Evolutionary conservation across 2,113 vertebrate species (phyloP), one percentile per base, ranked within the genome.

Genomic region (Steatornis caripensis): DNA sequence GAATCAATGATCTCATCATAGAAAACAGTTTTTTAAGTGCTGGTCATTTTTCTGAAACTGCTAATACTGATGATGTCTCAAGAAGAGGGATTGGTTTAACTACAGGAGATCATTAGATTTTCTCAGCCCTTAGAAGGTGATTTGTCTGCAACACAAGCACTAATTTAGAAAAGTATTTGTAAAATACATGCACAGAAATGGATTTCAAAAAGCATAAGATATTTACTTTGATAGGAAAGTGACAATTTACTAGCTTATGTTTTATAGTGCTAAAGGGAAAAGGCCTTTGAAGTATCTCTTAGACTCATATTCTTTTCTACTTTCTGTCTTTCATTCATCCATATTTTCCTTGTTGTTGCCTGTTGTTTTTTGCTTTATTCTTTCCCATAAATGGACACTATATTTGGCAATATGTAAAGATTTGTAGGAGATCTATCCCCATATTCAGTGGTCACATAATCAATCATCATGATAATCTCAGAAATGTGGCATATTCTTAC

Each of bases 11-110:
- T 93, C 58, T 54, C 51, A 88, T 76, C 48, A 94, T 27, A 87
- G 46, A 95, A 96, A 97, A 97, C 7, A 89, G 10, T 5, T 96
- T 96, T 96, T 94, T 76, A 97, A 97, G 83, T 91, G 51, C 39
- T 89, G 54, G 69, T 12, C 37, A 80, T 95, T 97, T 97, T 97
- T 96, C 88, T 97, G 65, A 92, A 93, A 45, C 51, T 85, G 43
- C 24, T 95, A 92, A 82, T 24, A 74, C 20, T 72, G 49, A 93
- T 87, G 85, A 84, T 36, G 62, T 88, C 81, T 96, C 13, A 51
- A 93, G 69, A 96, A 95, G 65, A 97, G 43, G n/a, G 39, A 97
- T 91, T 86, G 39, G 90, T 89, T 94, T 92, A 95, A 87, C 88
- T 93, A 96, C 92, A 95, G 29, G 68, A 87, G 51, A 92, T 81